Evolutionary conservation across 2,888 invertebrate genomes (phyloP).

Genomic region (Dasysyrphus tricinctus): DNA sequence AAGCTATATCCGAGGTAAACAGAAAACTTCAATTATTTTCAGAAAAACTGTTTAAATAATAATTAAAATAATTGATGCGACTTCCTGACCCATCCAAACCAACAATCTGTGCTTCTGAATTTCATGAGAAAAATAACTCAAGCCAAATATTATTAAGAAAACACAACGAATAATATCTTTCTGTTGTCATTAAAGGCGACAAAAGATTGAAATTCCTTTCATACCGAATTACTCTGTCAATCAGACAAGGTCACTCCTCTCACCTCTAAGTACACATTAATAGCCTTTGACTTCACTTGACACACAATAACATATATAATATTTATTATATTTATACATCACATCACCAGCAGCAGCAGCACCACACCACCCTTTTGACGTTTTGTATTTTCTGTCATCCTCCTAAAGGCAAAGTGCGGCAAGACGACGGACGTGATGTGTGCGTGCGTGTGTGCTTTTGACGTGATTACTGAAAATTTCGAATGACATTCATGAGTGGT

Average conservation of each 20-base stretch:
- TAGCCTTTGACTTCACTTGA: constrained; percentile 51
- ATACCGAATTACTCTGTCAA: constrained; percentile 57
- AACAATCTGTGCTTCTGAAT: constrained; percentile 3
- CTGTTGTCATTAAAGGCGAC: constrained; percentile 41
- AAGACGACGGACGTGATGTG: not conserved
- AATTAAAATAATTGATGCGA: constrained; percentile 56
- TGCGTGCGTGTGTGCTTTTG: constrained; percentile 39
- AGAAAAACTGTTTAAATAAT: constrained; percentile 10
- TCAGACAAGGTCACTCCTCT: constrained; percentile 68
- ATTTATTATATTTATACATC: constrained; percentile 17
- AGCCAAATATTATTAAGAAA: not conserved
- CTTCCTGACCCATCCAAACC: constrained; percentile 32
- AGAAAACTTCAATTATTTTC: constrained; percentile 23
- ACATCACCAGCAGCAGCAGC: not conserved
- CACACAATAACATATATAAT: constrained; percentile 11
- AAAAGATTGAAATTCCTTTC: constrained; percentile 62
- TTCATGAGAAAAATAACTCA: constrained; percentile 15
- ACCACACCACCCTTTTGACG: constrained; percentile 33
- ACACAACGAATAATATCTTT: constrained; percentile 11
- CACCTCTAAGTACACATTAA: constrained; percentile 35
- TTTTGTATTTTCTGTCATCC: constrained; percentile 21
- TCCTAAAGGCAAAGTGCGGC: constrained; percentile 10
- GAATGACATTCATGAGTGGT: constrained; percentile 43
- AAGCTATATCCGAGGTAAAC: not conserved
- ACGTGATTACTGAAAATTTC: constrained; percentile 66